Evolutionary conservation across 2,888 invertebrate genomes (phyloP).

Genomic region (Orthosia gracilis): DNA sequence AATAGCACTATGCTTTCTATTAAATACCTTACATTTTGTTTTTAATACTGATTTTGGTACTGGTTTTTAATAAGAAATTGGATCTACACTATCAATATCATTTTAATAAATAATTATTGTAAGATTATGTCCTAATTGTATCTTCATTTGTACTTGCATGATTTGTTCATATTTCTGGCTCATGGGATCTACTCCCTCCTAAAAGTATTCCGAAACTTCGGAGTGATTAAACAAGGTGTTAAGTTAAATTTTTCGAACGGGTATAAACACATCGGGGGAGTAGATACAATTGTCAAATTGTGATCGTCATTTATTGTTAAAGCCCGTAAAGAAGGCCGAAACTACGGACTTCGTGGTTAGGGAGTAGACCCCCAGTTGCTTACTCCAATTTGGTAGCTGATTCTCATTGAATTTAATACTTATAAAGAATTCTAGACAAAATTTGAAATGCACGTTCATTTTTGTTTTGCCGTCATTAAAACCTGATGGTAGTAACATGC

Average conservation of each 20-base stretch:
- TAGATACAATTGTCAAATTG: too few species aligned
- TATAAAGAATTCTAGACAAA: neutral
- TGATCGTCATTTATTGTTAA: too few species aligned
- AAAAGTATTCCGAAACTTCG: too few species aligned
- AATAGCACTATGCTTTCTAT: constrained; percentile 3
- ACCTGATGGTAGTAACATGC: neutral
- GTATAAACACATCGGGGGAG: too few species aligned
- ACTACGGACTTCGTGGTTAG: too few species aligned
- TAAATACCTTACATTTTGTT: constrained; percentile 20
- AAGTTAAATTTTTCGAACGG: too few species aligned
- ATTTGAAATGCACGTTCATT: neutral
- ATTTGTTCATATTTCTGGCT: neutral
- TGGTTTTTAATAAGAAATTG: neutral
- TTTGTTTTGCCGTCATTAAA: constrained; percentile 4
- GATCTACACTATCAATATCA: neutral
- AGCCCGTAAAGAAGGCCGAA: too few species aligned
- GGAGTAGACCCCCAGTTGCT: too few species aligned
- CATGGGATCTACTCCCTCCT: too few species aligned
- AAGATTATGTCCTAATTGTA: neutral
- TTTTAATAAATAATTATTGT: neutral
- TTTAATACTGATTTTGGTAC: constrained; percentile 28
- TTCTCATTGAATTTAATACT: neutral
- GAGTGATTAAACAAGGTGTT: too few species aligned
- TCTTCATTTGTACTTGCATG: neutral
- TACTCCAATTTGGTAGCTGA: neutral